phyloP scores from a whole-genome alignment of 1,140 invertebrate genomes.

The Plutomurus gul region DNA sequence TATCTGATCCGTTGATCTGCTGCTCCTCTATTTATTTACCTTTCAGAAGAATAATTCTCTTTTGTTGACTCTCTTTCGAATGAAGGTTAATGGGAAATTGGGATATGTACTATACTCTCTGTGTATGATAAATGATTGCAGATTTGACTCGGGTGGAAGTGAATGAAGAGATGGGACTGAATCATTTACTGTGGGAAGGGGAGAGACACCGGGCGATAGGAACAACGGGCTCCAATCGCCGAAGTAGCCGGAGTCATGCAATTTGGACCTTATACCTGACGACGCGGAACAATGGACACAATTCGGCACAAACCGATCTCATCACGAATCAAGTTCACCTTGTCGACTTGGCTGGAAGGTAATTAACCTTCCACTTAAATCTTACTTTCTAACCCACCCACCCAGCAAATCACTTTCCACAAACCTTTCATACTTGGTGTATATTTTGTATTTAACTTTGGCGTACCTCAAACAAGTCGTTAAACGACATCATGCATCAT shows the following conservation, averaged over 20 bases:
- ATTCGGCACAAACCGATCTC: not conserved
- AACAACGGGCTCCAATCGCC: conserved; percentile 61
- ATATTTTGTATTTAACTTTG: too few species aligned
- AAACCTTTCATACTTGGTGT: too few species aligned
- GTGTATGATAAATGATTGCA: conserved; percentile 52
- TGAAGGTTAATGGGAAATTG: not conserved
- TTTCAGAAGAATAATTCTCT: not conserved
- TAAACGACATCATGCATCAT: too few species aligned
- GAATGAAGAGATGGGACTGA: conserved; percentile 58
- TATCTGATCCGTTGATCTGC: too few species aligned
- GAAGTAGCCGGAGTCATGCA: conserved; percentile 69
- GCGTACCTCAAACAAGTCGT: too few species aligned
- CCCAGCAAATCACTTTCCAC: too few species aligned
- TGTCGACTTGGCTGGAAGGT: conserved; percentile 71
- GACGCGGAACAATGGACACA: conserved; percentile 54
- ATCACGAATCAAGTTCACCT: conserved; percentile 66
- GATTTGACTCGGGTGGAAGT: conserved; percentile 64
- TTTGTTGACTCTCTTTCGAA: not conserved
- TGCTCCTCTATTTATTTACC: too few species aligned
- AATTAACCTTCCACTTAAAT: not conserved
- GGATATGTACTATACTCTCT: not conserved
- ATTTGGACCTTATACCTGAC: conserved; percentile 63
- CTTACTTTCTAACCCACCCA: too few species aligned
- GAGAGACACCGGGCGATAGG: conserved; percentile 61
- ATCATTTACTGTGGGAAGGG: conserved; percentile 61